A percentile compares a stretch with the other conserved stretches of the same genome.
These are phyloP conservation scores for Cecidostiba fungosa DNA, from an alignment of 2,888 invertebrate genomes.

Conservation along the genomic window DNA sequence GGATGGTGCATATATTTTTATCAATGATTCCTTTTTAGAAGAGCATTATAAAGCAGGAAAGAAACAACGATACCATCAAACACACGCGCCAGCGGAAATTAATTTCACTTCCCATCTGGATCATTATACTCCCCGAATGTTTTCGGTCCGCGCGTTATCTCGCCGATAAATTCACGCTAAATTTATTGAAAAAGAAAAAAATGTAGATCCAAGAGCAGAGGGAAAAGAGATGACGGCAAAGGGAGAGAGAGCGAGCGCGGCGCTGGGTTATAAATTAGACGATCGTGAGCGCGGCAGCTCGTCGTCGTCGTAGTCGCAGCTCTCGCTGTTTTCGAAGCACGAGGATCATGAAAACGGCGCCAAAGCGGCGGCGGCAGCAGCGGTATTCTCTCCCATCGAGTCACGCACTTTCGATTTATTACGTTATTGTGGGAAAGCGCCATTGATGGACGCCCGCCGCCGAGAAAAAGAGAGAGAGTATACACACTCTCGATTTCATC, in stretches of 20 bases:
- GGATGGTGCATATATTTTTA: too few relatives aligned
- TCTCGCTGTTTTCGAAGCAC: conserved; percentile 35
- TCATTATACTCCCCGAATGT: not conserved
- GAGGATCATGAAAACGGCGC: conserved; percentile 53
- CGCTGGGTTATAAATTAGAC: conserved; percentile 46
- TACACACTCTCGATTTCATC: conserved; percentile 10
- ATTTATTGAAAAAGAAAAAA: conserved; percentile 41
- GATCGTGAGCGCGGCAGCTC: conserved; percentile 3
- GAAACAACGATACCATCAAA: not conserved
- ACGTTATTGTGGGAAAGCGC: conserved; percentile 52
- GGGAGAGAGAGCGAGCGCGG: conserved; percentile 5
- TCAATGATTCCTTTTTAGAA: too few relatives aligned
- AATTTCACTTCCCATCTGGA: not conserved
- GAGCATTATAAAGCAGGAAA: not conserved
- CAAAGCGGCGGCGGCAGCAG: conserved; percentile 31
- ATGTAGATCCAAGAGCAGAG: not conserved
- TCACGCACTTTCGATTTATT: conserved; percentile 61
- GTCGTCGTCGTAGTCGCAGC: not conserved
- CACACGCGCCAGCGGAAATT: not conserved
- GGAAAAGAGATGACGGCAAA: not conserved
- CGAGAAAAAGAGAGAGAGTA: not conserved
- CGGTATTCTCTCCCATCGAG: conserved; percentile 18
- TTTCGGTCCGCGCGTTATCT: conserved; percentile 11
- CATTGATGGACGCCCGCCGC: conserved; percentile 17
- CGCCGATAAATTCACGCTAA: conserved; percentile 29